Conservation (phyloP, 2,888 invertebrate genomes). For the Drosophila meridionalis region DNA sequence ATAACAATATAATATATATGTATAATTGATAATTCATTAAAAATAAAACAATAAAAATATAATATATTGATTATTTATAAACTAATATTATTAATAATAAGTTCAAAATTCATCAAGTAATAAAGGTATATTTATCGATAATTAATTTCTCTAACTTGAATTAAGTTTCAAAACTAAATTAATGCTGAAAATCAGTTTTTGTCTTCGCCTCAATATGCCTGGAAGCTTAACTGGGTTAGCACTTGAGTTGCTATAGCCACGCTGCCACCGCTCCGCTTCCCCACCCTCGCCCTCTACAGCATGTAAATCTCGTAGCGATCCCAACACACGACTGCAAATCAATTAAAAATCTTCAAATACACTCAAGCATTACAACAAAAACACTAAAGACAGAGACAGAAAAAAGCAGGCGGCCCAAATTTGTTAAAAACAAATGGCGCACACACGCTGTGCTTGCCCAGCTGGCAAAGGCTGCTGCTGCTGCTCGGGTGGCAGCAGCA, state of each 20-base stretch:
- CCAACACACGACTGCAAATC: conserved; percentile 41
- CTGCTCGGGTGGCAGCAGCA: not conserved
- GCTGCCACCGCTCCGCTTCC: not conserved
- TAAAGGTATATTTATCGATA: too few species aligned
- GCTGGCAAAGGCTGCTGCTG: conserved; percentile 18
- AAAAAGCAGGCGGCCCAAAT: conserved; percentile 35
- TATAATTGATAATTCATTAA: too few species aligned
- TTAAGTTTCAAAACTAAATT: not conserved
- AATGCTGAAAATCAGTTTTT: not conserved
- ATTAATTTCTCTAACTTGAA: not conserved
- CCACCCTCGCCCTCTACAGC: not conserved
- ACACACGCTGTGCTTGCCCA: conserved; percentile 40
- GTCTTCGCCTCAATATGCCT: not conserved
- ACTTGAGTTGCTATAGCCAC: conserved; percentile 11
- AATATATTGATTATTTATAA: not conserved
- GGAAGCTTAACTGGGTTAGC: conserved; percentile 41
- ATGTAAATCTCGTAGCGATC: conserved; percentile 19
- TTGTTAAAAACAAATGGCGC: conserved; percentile 60
- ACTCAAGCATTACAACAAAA: conserved; percentile 11
- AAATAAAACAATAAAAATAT: too few species aligned
- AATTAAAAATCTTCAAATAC: conserved; percentile 52
- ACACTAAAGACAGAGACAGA: not conserved
- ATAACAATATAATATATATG: too few species aligned
- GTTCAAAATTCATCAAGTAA: not conserved
- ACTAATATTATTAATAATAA: not conserved